Base-by-base conservation (phyloP, 2,113 vertebrate species). In the Callipepla squamata region DNA sequence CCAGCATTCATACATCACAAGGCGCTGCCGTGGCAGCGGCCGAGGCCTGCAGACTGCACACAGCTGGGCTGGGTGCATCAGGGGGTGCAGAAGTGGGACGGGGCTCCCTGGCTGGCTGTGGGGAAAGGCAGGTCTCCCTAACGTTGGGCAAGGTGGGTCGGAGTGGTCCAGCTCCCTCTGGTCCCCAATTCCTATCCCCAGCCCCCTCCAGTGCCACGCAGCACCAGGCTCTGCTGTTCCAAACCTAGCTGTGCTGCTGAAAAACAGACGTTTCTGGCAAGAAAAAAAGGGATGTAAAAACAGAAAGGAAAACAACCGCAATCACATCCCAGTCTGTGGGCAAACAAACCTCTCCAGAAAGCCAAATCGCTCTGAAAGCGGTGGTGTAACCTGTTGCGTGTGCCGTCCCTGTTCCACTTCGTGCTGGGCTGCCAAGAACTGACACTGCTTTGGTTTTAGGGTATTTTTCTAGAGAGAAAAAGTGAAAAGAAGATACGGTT, bases 271-370 rank as follows among this genome's bases (percentile, higher is more conserved):
- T 26, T 50, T 30, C 47, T 58, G 86, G 80, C 67, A 48, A 38
- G 21, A 7, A 2, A 21, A 26, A 44, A 13, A 7, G 3, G 5
- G 2, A 12, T 50, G 34, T 40, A 19, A 80, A 63, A 69, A 38
- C 26, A 63, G 76, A 66, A 21, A n/a, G 58, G 80, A 92, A 92
- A 91, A 68, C 28, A 86, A 72, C 65, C 74, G 38, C 66, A 38
- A 44, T 53, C 45, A 59, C 91, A 89, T 85, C 89, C 70, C 84
- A 3, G 23, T 34, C 83, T 78, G 86, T 62, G 80, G 84, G 91
- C 93, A 92, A 89, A 92, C 87, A 78, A 65, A 9, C 70, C 5
- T 67, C 63, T 57, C 1, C 0, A 3, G 66, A 7, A 63, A 92
- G 82, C 90, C 88, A 83, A 58, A 81, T 2, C 15, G 10, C 47